phyloP scores from a whole-genome alignment of 2,797 vertebrate species.

The Podarcis lilfordi region DNA sequence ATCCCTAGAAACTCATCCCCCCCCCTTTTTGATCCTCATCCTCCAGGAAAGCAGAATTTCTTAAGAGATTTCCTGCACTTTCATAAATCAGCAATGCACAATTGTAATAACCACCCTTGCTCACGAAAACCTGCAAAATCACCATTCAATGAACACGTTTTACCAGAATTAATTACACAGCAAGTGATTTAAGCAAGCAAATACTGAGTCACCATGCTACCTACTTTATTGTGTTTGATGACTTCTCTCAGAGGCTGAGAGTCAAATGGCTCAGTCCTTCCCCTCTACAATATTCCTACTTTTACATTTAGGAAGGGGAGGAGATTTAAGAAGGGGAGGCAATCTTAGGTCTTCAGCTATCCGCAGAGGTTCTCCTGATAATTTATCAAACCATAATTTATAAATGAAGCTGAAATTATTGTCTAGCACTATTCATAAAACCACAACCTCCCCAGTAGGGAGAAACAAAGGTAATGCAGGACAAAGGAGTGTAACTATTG shows the following conservation, averaged over 20 bases:
- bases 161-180: not conserved
- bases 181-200: not conserved
- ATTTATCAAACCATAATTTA: not conserved
- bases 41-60: not conserved
- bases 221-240: not conserved
- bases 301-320: constrained; percentile 17
- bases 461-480: not conserved
- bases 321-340: not conserved
- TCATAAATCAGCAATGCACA: not conserved
- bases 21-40: too few relatives aligned
- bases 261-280: not conserved
- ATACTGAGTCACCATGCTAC: not conserved
- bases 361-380: not conserved
- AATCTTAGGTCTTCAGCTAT: not conserved
- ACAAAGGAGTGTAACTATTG: constrained; percentile 14
- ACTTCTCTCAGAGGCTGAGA: not conserved
- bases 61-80: not conserved
- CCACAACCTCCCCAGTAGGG: not conserved
- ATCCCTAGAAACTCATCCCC: too few relatives aligned
- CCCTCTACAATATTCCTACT: not conserved
- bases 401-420: not conserved
- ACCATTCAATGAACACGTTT: not conserved
- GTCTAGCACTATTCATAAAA: not conserved
- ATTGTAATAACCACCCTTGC: not conserved
- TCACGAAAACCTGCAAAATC: not conserved